Evolutionary conservation across 2,797 vertebrate species (phyloP).

Genomic region (Uromys caudimaculatus): DNA sequence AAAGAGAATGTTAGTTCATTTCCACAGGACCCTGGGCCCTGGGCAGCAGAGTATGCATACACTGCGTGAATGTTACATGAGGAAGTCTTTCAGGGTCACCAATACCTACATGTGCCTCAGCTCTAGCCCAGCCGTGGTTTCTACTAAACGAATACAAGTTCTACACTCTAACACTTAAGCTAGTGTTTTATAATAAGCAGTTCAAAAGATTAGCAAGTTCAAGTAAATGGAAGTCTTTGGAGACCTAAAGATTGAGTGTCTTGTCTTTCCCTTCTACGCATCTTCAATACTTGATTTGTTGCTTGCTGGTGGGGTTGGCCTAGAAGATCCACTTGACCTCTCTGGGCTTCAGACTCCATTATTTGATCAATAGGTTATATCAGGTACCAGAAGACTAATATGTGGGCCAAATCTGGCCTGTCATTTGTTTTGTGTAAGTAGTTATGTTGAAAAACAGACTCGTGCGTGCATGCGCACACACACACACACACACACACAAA

Average conservation of each 20-base stretch:
- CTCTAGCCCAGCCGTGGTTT: not conserved
- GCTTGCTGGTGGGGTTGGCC: not conserved
- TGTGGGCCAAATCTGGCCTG: not conserved
- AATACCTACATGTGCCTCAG: not conserved
- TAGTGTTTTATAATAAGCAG: not conserved
- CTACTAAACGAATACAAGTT: not conserved
- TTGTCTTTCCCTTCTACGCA: not conserved
- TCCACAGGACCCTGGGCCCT: not conserved
- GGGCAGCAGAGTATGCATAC: not conserved
- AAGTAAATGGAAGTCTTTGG: not conserved
- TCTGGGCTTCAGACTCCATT: not conserved
- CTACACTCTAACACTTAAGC: not conserved
- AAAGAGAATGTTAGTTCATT: not conserved
- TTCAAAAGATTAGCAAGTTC: not conserved
- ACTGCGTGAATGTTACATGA: not conserved
- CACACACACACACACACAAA: not conserved
- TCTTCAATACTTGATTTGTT: not conserved
- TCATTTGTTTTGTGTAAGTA: constrained; percentile 1
- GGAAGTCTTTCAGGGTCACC: not conserved
- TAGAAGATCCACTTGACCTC: not conserved
- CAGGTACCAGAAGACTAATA: not conserved
- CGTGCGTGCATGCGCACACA: not conserved
- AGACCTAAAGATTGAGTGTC: not conserved
- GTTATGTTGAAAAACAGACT: not conserved
- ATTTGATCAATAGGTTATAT: constrained; percentile 19